Percentiles rank a stretch among this genome's conserved stretches.
Evolutionary conservation across 2,888 invertebrate species (phyloP).

Genomic region (Druceiella hillmani): DNA sequence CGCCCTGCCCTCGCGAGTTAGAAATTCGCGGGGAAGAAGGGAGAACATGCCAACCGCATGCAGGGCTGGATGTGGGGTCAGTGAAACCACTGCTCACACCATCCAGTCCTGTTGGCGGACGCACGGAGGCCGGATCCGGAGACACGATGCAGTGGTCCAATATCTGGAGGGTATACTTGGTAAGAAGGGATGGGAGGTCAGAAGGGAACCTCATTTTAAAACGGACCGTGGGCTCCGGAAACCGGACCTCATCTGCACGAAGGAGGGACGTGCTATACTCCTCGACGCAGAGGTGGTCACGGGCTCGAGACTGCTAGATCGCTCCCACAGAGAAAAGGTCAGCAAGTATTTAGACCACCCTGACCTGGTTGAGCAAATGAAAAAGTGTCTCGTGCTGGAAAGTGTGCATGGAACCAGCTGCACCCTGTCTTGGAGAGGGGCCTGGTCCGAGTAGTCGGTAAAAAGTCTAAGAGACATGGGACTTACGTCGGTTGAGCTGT

Average conservation of each 20-base stretch:
- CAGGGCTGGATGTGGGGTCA: conserved; percentile 24
- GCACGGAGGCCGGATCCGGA: conserved; percentile 29
- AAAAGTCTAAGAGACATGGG: too few species aligned
- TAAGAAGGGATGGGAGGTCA: conserved; percentile 25
- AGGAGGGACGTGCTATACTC: conserved; percentile 24
- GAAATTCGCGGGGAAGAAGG: conserved; percentile 25
- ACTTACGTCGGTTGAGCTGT: too few species aligned
- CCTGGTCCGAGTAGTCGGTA: too few species aligned
- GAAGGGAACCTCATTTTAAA: conserved; percentile 23
- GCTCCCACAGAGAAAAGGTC: conserved; percentile 24
- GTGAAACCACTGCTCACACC: conserved; percentile 27
- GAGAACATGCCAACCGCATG: conserved; percentile 17
- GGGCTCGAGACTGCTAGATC: conserved; percentile 25
- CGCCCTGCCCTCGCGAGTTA: conserved; percentile 26
- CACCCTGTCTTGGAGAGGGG: too few species aligned
- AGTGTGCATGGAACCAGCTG: too few species aligned
- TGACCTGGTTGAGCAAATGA: conserved; percentile 23
- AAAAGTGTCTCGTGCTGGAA: too few species aligned
- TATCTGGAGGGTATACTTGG: conserved; percentile 22
- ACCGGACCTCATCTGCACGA: conserved; percentile 28
- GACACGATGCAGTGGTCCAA: conserved; percentile 28
- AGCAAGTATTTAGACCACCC: conserved; percentile 23
- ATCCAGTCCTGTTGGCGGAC: conserved; percentile 30
- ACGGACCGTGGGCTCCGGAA: conserved; percentile 27
- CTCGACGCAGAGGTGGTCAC: conserved; percentile 31